These are phyloP conservation scores for Parazoanthus darwini DNA, from an alignment of 92 coral and sea anemone species.

Conservation along the genomic window DNA sequence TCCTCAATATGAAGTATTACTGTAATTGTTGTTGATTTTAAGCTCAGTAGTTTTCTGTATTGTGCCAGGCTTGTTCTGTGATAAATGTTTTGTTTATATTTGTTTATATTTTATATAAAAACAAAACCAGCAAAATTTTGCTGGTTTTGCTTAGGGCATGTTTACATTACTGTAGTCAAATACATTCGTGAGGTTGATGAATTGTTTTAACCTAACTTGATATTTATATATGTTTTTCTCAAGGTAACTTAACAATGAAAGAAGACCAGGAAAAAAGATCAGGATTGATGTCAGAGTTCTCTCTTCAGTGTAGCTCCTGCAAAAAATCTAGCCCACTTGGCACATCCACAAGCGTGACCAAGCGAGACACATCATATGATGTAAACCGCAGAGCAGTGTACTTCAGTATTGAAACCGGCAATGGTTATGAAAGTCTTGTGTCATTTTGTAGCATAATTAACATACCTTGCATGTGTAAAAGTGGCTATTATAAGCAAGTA, in stretches of 20 bases:
- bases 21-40: conserved; percentile 27
- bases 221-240: conserved; percentile 16
- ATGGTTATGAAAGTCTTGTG: conserved; percentile 55
- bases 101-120: conserved; percentile 21
- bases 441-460: conserved; percentile 52
- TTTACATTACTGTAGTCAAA: conserved; percentile 21
- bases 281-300: conserved; percentile 35
- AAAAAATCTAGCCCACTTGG: not conserved
- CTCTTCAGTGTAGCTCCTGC: conserved; percentile 16
- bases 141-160: conserved; percentile 30
- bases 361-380: conserved; percentile 36
- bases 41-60: conserved; percentile 32
- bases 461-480: conserved; percentile 43
- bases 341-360: not conserved
- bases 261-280: conserved; percentile 2
- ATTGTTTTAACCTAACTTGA: conserved; percentile 30
- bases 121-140: conserved; percentile 30
- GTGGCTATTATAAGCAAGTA: conserved; percentile 46
- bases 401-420: conserved; percentile 32
- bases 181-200: conserved; percentile 27
- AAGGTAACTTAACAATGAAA: conserved; percentile 14
- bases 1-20: conserved; percentile 21
- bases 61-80: conserved; percentile 33
- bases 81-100: conserved; percentile 20
- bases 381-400: conserved; percentile 39